Conservation (phyloP, 2,888 invertebrate genomes). For the Megamerina dolium region DNA sequence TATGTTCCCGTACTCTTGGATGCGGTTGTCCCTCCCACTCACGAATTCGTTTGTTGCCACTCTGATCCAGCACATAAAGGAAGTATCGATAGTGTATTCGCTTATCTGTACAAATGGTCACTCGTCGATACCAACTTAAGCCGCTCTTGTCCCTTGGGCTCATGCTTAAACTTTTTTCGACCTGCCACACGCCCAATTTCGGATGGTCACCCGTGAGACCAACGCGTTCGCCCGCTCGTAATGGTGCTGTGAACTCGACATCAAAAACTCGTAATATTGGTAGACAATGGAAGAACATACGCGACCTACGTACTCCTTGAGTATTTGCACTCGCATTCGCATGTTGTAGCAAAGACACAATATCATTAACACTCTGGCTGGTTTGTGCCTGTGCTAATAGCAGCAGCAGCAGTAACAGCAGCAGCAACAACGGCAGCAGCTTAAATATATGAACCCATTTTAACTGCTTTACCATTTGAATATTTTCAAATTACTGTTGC, state of each 20-base stretch:
- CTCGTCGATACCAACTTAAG: constrained; percentile 56
- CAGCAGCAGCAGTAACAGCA: background rate
- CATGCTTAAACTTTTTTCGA: constrained; percentile 53
- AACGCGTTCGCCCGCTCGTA: constrained; percentile 58
- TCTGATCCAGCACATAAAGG: constrained; percentile 29
- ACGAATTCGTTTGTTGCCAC: constrained; percentile 32
- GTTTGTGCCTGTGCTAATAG: background rate
- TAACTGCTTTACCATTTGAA: too few species aligned
- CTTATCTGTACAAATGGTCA: constrained; percentile 57
- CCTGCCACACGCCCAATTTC: constrained; percentile 67
- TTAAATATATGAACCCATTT: too few species aligned
- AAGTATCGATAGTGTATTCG: constrained; percentile 46
- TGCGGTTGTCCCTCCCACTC: constrained; percentile 54
- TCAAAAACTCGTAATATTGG: constrained; percentile 37
- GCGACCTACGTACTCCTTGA: too few species aligned
- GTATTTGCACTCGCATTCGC: too few species aligned
- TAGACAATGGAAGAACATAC: constrained; percentile 19
- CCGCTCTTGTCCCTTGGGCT: constrained; percentile 39
- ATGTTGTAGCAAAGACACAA: background rate
- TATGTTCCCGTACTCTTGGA: constrained; percentile 35
- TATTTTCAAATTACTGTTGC: too few species aligned
- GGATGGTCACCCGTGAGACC: constrained; percentile 66
- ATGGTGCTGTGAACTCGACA: constrained; percentile 46
- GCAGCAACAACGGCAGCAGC: background rate
- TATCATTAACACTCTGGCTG: background rate